phyloP scores from a whole-genome alignment of 1,140 invertebrate genomes.

The Whitmania pigra region DNA sequence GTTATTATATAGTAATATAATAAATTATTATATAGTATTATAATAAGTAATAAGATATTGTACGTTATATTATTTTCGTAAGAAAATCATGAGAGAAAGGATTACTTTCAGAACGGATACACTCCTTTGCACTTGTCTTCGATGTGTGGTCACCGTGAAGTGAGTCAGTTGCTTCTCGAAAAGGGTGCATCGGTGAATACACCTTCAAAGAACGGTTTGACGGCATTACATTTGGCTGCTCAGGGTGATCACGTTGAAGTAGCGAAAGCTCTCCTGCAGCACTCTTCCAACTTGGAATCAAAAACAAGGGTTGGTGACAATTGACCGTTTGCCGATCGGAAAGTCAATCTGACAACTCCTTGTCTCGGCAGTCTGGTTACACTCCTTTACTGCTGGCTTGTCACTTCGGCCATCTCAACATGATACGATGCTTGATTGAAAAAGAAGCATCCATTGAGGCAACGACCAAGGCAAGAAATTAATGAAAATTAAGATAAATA shows the following conservation, averaged over 20 bases:
- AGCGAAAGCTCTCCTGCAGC: constrained; percentile 76
- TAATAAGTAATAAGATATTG: no score
- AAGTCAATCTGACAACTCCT: not conserved
- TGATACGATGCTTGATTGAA: constrained; percentile 85
- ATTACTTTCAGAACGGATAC: constrained; percentile 54
- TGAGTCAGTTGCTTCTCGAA: constrained; percentile 81
- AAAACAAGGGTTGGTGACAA: constrained; percentile 57
- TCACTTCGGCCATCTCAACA: constrained; percentile 90
- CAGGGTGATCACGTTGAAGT: constrained; percentile 90
- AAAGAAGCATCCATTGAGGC: constrained; percentile 51
- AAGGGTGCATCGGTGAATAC: constrained; percentile 75
- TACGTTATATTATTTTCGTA: no score
- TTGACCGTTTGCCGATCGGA: not conserved
- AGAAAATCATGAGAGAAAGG: no score
- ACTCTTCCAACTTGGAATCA: constrained; percentile 70
- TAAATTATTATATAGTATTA: no score
- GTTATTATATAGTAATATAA: no score
- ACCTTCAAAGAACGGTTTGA: constrained; percentile 76
- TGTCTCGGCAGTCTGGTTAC: constrained; percentile 62
- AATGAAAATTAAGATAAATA: not conserved
- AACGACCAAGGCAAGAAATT: constrained; percentile 38
- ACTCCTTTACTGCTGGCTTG: constrained; percentile 95
- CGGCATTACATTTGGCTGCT: constrained; percentile 76
- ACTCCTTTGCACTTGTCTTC: constrained; percentile 82
- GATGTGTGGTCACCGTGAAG: constrained; percentile 88